Conservation (phyloP, 2,888 invertebrate species). For the Dicyrtoma fusca region DNA sequence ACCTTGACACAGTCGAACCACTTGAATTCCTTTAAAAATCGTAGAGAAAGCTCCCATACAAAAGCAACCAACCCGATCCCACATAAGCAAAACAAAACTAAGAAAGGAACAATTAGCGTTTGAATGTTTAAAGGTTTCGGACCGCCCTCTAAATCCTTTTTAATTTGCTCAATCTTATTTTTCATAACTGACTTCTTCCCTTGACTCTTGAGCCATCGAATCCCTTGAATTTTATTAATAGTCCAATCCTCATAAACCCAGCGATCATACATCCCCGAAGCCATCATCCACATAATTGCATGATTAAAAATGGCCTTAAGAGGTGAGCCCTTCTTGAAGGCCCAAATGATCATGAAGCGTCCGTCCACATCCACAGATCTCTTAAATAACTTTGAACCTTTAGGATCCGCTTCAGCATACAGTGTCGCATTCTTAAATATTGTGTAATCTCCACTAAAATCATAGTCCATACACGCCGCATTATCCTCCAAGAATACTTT, state of each 20-base stretch:
- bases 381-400: constrained; percentile 4
- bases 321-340: constrained; percentile 28
- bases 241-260: constrained; percentile 25
- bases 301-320: constrained; percentile 2
- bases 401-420: not conserved
- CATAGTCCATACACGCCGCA: constrained; percentile 33
- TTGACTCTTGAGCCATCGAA: constrained; percentile 1
- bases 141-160: not conserved
- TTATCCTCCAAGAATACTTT: constrained; percentile 15
- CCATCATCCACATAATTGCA: constrained; percentile 1
- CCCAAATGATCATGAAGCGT: constrained; percentile 32
- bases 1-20: too few relatives aligned
- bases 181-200: constrained; percentile 19
- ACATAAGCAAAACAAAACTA: not conserved
- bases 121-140: constrained; percentile 12
- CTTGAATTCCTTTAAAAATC: too few relatives aligned
- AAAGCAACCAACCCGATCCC: too few relatives aligned
- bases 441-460: constrained; percentile 30
- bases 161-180: constrained; percentile 23
- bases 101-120: not conserved
- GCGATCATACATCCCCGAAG: constrained; percentile 24
- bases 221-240: constrained; percentile 1
- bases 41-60: too few relatives aligned
- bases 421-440: constrained; percentile 27
- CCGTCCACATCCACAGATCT: constrained; percentile 26